Conservation (phyloP, 2,113 vertebrate genomes). For the Montifringilla adamsi region DNA sequence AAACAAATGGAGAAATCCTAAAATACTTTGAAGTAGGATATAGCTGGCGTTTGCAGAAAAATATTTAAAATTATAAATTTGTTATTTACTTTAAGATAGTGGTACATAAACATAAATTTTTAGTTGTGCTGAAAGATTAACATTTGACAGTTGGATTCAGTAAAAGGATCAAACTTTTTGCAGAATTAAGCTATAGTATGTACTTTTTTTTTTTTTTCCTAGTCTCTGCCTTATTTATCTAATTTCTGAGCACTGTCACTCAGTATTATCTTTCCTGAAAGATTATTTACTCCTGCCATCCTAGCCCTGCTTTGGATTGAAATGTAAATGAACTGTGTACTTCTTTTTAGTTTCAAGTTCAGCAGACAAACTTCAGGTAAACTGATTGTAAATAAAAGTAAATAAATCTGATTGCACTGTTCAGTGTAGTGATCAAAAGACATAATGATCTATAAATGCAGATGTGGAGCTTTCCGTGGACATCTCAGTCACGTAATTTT, state of each 20-base stretch:
- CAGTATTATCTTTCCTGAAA: not conserved
- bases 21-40: not conserved
- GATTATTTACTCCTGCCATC: not conserved
- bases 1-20: not conserved
- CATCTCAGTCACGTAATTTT: not conserved
- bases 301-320: not conserved
- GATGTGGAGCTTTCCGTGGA: not conserved
- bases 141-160: not conserved
- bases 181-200: not conserved
- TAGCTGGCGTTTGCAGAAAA: not conserved
- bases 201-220: not conserved
- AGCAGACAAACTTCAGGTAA: not conserved
- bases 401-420: not conserved
- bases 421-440: not conserved
- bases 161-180: not conserved
- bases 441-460: not conserved
- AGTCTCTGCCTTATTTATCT: not conserved
- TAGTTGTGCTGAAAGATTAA: not conserved
- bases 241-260: not conserved
- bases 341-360: slow-evolving; percentile 38
- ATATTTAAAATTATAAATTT: not conserved
- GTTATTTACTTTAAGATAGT: not conserved
- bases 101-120: not conserved
- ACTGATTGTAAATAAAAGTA: not conserved
- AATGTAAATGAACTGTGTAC: slow-evolving; percentile 4